Percentiles rank a stretch among this genome's conserved stretches.
Conservation (phyloP, 1,140 invertebrate genomes). For the Apis dorsata region DNA sequence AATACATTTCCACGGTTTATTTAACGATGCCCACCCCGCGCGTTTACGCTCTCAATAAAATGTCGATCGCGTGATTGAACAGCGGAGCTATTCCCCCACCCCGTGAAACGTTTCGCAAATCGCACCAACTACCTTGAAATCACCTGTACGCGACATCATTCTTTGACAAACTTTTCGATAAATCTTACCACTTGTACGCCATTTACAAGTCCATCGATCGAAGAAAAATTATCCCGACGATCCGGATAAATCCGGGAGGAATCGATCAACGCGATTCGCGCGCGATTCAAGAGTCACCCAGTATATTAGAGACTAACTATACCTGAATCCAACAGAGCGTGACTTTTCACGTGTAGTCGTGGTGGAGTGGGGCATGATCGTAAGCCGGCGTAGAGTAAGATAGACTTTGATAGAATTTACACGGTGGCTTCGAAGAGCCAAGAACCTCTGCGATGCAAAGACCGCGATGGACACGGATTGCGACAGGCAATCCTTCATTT, state of each 20-base stretch:
- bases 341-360: constrained; percentile 75
- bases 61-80: constrained; percentile 40
- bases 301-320: constrained; percentile 71
- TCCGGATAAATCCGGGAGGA: background rate
- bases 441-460: constrained; percentile 54
- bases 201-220: background rate
- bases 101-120: background rate
- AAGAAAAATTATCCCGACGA: background rate
- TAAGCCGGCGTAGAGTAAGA: constrained; percentile 58
- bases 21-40: constrained; percentile 50
- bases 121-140: background rate
- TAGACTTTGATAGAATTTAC: constrained; percentile 73
- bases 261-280: background rate
- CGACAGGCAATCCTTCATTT: constrained; percentile 48
- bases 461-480: constrained; percentile 56
- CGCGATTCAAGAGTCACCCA: constrained; percentile 61
- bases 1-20: constrained; percentile 62
- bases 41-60: constrained; percentile 57
- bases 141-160: background rate
- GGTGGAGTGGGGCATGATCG: constrained; percentile 61
- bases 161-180: background rate
- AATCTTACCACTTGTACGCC: background rate
- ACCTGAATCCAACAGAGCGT: constrained; percentile 73
- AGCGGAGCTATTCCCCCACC: background rate
- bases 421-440: constrained; percentile 60